Base-by-base conservation (phyloP, 1,140 invertebrate species). In the Atta cephalotes region DNA sequence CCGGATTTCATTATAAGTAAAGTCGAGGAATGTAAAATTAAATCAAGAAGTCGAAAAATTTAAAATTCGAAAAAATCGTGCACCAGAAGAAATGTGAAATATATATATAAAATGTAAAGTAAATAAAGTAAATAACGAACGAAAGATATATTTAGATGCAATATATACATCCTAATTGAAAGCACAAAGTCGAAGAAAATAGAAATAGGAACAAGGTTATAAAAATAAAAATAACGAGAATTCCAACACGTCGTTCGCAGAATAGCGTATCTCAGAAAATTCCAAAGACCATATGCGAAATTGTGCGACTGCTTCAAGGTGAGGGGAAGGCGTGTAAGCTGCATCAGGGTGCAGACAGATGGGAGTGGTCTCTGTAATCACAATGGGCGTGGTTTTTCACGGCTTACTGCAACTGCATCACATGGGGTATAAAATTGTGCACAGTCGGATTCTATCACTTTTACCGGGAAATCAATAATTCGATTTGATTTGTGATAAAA, bases 331-430 rank as follows among this genome's bases (percentile, higher is more conserved):
- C 85, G 86, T 86, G 87, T 85, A 85, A 74, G 71, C 63, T 87
- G 76, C 63, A 85, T 76, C 84, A 86, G 88, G 87, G 85, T 92
- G 90, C 90, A 93, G 91, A 91, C 89, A 92, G 92, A 93, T 94
- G 92, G 93, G 93, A 93, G 92, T 93, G 93, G 92, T 93, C 89
- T 94, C 88, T 71, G 87, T 88, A 92, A 93, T 94, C 91, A 93
- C 87, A 88, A 93, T 92, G 93, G 93, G 93, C 93, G 93, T 94
- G 93, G 93, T 92, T 91, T 89, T 90, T 81, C 89, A 90, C 68
- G 76, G 74, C 49, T 71, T 85, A 76, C 25, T 91, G 82, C 90
- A 88, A 72, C 66, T 88, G 89, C 63, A 91, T 85, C 78, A 79
- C 39, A 14, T 65, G 60, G 35, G 51, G 60, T 74, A 70, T 78